Conservation (phyloP, 2,888 invertebrate genomes). For the Mellilla xanthometata region DNA sequence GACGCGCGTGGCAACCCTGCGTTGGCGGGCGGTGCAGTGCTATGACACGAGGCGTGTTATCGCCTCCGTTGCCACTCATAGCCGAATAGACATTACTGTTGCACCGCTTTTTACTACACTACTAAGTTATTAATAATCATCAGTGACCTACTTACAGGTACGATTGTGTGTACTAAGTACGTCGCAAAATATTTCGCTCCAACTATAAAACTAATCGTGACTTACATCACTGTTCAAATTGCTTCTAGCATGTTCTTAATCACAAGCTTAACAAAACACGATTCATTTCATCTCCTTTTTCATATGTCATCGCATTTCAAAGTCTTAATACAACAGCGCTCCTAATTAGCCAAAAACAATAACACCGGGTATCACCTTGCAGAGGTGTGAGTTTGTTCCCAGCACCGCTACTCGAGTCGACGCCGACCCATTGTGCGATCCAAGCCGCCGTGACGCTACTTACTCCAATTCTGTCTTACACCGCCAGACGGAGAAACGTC, state of each 20-base stretch:
- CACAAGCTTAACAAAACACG: slow-evolving; percentile 9
- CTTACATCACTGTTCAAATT: slow-evolving; percentile 12
- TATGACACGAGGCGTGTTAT: slow-evolving; percentile 69
- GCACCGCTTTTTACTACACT: slow-evolving; percentile 58
- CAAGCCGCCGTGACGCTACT: slow-evolving; percentile 80
- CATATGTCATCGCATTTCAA: slow-evolving; percentile 19
- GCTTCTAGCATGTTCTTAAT: background rate
- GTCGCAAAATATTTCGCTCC: slow-evolving; percentile 31
- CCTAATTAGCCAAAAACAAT: slow-evolving; percentile 75
- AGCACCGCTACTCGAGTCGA: slow-evolving; percentile 76
- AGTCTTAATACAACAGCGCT: slow-evolving; percentile 46
- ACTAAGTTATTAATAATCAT: slow-evolving; percentile 44
- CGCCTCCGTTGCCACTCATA: slow-evolving; percentile 61
- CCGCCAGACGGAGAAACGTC: slow-evolving; percentile 56
- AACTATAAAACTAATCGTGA: slow-evolving; percentile 24
- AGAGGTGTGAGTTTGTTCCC: slow-evolving; percentile 73
- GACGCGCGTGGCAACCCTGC: slow-evolving; percentile 61
- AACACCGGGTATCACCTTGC: slow-evolving; percentile 69
- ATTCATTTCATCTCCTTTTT: slow-evolving; percentile 10
- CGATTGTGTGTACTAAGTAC: slow-evolving; percentile 31
- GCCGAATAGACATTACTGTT: slow-evolving; percentile 65
- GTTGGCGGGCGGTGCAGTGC: slow-evolving; percentile 47
- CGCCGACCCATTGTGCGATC: slow-evolving; percentile 78
- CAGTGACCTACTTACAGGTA: slow-evolving; percentile 45
- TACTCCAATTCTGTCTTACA: slow-evolving; percentile 79